Base-by-base conservation (phyloP, 2,113 vertebrate species). In the Notarius quadriscutis region DNA sequence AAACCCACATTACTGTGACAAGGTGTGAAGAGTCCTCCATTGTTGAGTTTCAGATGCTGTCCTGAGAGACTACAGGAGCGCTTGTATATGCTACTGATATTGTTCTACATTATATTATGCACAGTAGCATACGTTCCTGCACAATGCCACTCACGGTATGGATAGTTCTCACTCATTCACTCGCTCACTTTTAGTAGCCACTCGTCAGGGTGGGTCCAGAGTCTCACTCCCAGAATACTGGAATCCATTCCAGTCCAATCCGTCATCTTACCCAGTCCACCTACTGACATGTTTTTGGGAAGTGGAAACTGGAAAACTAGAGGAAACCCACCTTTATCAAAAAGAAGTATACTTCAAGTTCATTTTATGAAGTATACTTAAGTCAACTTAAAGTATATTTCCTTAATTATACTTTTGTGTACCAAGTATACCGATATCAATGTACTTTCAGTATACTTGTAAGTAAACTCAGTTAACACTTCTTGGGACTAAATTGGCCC, bases 11-110 rank as follows among this genome's bases (percentile, higher is more conserved):
- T 20, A 22, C 18, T n/a, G 11, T 27, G 93, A 94, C 93, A 90
- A 94, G 90, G 93, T 94, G 93, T 93, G 93, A 94, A 93, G 92
- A 94, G 93, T 94, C 91, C 84, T 90, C 90, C 88, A 90, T 91
- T 92, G 90, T 92, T 90, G 88, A 87, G 78, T 89, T 93, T 94
- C 93, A 94, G 90, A 93, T 92, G 91, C 91, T 88, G 88, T 90
- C 93, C 93, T 94, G 93, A 95, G 92, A 92, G 93, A 89, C 89
- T 92, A 90, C 92, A 92, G 93, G 91, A 93, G 92, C 91, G 92
- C 90, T 91, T 75, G 82, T 34, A 89, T 79, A 51, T 48, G 86
- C 72, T 50, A 41, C 60, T 48, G 50, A 91, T 90, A 92, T 82
- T 88, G 88, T 88, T 90, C 91, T 91, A 92, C 92, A 92, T 94